A percentile compares a stretch with the other conserved stretches of the same genome.
These are phyloP conservation scores for Probosciger aterrimus DNA, from an alignment of 2,113 vertebrate genomes.

Conservation along the genomic window DNA sequence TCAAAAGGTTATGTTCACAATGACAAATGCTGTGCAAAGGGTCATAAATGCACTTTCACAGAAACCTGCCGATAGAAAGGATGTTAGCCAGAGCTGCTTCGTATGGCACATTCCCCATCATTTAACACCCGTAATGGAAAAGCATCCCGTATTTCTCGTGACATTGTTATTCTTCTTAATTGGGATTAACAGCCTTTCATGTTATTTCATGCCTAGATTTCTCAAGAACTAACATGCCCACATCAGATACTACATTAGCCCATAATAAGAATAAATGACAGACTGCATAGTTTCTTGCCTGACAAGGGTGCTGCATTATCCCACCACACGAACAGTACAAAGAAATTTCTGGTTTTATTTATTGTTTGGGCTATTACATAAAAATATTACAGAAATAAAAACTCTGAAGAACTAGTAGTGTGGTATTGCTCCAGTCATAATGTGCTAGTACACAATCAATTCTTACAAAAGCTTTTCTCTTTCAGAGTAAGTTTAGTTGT, in stretches of 20 bases:
- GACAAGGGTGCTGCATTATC: conserved; percentile 65
- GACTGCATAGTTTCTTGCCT: conserved; percentile 36
- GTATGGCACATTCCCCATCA: conserved; percentile 19
- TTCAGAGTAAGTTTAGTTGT: conserved; percentile 66
- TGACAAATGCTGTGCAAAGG: conserved; percentile 16
- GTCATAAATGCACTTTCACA: not conserved
- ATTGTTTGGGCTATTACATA: conserved; percentile 66
- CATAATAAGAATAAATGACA: conserved; percentile 69
- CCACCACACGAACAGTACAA: conserved; percentile 45
- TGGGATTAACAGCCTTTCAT: conserved; percentile 2
- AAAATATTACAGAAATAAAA: conserved; percentile 81
- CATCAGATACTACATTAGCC: conserved; percentile 45
- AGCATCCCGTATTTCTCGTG: not conserved
- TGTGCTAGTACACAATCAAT: conserved; percentile 68
- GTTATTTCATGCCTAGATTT: conserved; percentile 47
- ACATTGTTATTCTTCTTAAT: conserved; percentile 41
- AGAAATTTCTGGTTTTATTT: conserved; percentile 69
- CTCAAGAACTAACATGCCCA: conserved; percentile 30
- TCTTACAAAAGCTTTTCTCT: conserved; percentile 69
- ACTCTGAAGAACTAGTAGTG: conserved; percentile 59
- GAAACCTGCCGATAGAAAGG: not conserved
- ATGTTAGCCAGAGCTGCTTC: not conserved
- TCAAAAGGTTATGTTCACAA: conserved; percentile 17
- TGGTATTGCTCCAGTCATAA: conserved; percentile 65
- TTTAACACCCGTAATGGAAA: conserved; percentile 23